Percentiles rank a stretch among this genome's conserved stretches.
Evolutionary conservation across 2,113 vertebrate species (phyloP).

Genomic region (Narcine bancroftii): DNA sequence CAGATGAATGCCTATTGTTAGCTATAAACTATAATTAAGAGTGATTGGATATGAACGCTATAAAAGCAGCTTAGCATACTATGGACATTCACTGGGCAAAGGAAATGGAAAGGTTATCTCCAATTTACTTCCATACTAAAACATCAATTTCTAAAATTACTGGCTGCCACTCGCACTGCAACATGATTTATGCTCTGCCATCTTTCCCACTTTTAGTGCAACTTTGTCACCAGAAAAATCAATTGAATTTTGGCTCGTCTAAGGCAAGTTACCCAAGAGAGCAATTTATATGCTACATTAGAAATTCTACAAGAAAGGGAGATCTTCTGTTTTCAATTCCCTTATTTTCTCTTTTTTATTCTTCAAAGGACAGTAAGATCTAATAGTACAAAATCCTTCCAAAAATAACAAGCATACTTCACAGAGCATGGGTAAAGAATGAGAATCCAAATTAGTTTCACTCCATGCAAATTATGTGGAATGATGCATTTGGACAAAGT

Average conservation of each 20-base stretch:
- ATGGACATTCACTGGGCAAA: background rate
- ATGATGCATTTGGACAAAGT: background rate
- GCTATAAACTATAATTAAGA: background rate
- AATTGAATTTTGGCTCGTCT: slow-evolving; percentile 47
- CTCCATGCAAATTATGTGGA: background rate
- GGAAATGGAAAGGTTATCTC: slow-evolving; percentile 44
- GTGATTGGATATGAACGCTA: background rate
- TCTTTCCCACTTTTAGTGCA: slow-evolving; percentile 45
- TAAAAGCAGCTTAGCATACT: background rate
- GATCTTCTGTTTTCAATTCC: background rate
- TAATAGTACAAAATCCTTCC: slow-evolving; percentile 11
- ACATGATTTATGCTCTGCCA: slow-evolving; percentile 50
- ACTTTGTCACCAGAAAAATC: slow-evolving; percentile 48
- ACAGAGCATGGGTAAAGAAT: background rate
- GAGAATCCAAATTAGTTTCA: slow-evolving; percentile 24
- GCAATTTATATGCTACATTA: slow-evolving; percentile 51
- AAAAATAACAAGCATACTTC: slow-evolving; percentile 13
- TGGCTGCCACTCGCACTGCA: slow-evolving; percentile 46
- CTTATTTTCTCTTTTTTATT: background rate
- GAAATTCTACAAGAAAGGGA: slow-evolving; percentile 50
- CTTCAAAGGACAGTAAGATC: slow-evolving; percentile 6
- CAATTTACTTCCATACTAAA: slow-evolving; percentile 19
- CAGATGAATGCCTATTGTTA: slow-evolving; percentile 7
- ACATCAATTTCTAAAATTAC: slow-evolving; percentile 42
- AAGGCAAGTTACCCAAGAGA: slow-evolving; percentile 43